A percentile compares a stretch with the other conserved stretches of the same genome.
phyloP scores from a whole-genome alignment of 2,888 invertebrate genomes.

The Trilocha varians region DNA sequence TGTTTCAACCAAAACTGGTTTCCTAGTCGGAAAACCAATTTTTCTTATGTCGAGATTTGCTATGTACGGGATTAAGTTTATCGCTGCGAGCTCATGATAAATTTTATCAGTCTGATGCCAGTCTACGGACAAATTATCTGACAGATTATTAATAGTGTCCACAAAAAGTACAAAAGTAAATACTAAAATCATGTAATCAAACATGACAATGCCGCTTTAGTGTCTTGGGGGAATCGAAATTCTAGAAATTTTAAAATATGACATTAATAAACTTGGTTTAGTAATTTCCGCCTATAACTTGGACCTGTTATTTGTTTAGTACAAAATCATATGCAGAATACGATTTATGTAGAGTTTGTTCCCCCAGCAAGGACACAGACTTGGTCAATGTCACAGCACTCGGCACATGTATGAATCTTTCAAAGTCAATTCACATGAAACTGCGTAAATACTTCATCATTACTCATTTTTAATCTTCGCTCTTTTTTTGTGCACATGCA shows the following conservation, averaged over 20 bases:
- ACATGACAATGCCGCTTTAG: too few relatives aligned
- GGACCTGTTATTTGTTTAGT: slow-evolving; percentile 2
- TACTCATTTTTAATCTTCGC: neutral
- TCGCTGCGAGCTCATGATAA: too few relatives aligned
- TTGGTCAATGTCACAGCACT: slow-evolving; percentile 43
- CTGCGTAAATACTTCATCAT: slow-evolving; percentile 13
- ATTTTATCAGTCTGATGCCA: too few relatives aligned
- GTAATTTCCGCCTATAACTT: slow-evolving; percentile 9
- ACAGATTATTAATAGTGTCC: too few relatives aligned
- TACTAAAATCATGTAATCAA: too few relatives aligned
- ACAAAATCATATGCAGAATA: slow-evolving; percentile 19
- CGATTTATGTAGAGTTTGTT: slow-evolving; percentile 20
- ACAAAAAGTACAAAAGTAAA: too few relatives aligned
- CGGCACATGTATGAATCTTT: slow-evolving; percentile 32
- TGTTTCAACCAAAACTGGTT: too few relatives aligned
- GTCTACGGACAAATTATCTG: too few relatives aligned
- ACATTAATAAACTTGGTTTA: neutral
- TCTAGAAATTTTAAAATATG: neutral
- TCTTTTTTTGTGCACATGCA: neutral
- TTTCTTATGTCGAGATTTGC: too few relatives aligned
- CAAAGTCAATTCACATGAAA: slow-evolving; percentile 10
- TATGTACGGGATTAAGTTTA: too few relatives aligned
- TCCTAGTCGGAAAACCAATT: too few relatives aligned
- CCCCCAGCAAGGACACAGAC: slow-evolving; percentile 37
- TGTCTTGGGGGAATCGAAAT: too few relatives aligned